These are phyloP conservation scores for Pantherophis vulpinus DNA, from an alignment of 2,797 vertebrate genomes.

Conservation along the genomic window DNA sequence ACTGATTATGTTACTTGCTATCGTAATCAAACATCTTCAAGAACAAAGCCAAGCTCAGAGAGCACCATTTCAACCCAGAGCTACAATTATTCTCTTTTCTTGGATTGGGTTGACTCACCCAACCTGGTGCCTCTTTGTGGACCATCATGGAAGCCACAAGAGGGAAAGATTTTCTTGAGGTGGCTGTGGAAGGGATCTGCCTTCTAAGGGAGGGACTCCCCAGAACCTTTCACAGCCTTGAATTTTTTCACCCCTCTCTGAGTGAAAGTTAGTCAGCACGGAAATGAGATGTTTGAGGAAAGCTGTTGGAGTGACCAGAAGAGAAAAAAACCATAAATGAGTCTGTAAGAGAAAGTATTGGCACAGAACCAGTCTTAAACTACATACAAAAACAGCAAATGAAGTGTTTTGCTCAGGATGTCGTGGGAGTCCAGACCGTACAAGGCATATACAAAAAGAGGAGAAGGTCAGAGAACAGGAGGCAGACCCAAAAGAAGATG, in stretches of 20 bases:
- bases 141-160: background rate
- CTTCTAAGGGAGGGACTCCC: background rate
- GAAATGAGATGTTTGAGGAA: background rate
- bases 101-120: background rate
- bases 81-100: background rate
- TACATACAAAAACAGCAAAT: no score
- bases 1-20: no score
- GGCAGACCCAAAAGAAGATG: no score
- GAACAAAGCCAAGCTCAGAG: background rate
- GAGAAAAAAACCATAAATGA: background rate
- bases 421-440: no score
- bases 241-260: background rate
- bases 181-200: background rate
- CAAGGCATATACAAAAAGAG: no score
- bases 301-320: background rate
- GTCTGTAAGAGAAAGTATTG: background rate
- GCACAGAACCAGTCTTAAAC: no score
- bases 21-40: no score
- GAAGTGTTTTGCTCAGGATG: no score
- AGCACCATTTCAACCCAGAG: background rate
- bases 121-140: background rate
- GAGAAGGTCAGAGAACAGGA: no score
- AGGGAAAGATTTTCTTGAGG: background rate
- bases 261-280: background rate
- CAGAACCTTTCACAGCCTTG: background rate